A percentile compares a stretch with the other conserved stretches of the same genome.
These are phyloP conservation scores for Notodonta dromedarius DNA, from an alignment of 2,888 invertebrate species.

Conservation along the genomic window DNA sequence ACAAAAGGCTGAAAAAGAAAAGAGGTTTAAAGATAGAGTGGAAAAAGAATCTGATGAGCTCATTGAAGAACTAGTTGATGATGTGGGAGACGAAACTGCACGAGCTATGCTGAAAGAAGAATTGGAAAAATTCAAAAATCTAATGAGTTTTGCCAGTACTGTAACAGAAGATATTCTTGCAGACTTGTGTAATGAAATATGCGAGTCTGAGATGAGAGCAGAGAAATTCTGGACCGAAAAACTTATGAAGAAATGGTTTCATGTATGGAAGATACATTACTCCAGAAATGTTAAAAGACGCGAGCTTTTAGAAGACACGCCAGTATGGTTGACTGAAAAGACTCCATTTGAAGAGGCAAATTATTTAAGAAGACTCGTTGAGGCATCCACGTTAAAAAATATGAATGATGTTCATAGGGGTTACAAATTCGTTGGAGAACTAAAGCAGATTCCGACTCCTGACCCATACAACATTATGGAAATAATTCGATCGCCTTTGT, in stretches of 20 bases:
- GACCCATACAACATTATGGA: conserved; percentile 72
- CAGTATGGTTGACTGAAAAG: conserved; percentile 71
- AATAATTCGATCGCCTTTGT: conserved; percentile 71
- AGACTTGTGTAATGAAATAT: conserved; percentile 64
- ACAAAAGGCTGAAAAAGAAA: conserved; percentile 64
- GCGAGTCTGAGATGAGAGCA: conserved; percentile 65
- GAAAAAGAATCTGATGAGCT: conserved; percentile 65
- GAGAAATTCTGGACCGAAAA: conserved; percentile 63
- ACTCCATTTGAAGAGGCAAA: conserved; percentile 67
- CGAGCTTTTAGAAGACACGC: conserved; percentile 69
- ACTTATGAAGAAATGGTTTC: conserved; percentile 69
- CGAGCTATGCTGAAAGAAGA: conserved; percentile 59
- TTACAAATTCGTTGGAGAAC: conserved; percentile 67
- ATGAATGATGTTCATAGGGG: conserved; percentile 75
- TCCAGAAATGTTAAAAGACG: conserved; percentile 65
- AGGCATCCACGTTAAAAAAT: conserved; percentile 62
- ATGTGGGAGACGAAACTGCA: conserved; percentile 59
- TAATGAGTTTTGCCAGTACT: conserved; percentile 55
- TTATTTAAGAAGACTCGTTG: conserved; percentile 56
- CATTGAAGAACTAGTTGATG: conserved; percentile 59
- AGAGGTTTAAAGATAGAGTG: conserved; percentile 61
- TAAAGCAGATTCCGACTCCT: conserved; percentile 58
- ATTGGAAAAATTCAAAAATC: conserved; percentile 51
- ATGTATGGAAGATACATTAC: conserved; percentile 66
- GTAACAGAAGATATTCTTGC: conserved; percentile 58